phyloP scores from a whole-genome alignment of 2,797 vertebrate species.

The Menidia menidia region DNA sequence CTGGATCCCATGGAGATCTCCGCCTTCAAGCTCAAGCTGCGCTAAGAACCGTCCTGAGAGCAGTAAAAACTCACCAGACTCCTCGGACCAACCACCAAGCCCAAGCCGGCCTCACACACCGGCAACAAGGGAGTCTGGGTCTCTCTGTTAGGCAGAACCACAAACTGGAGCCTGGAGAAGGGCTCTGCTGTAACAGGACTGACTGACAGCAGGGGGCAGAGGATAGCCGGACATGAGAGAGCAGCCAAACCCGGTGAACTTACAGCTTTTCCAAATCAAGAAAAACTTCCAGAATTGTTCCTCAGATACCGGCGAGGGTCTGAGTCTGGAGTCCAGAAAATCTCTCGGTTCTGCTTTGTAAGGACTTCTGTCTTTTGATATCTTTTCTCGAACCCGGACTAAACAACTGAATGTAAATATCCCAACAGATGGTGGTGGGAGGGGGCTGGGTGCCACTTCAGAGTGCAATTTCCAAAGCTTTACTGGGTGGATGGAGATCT shows the following conservation, averaged over 20 bases:
- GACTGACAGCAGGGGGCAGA: conserved; percentile 72
- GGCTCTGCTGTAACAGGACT: conserved; percentile 60
- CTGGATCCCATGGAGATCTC: conserved; percentile 96
- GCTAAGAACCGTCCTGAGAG: conserved; percentile 76
- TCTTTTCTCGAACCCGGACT: conserved; percentile 55
- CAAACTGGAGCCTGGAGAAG: conserved; percentile 33
- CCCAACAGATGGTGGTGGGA: conserved; percentile 21
- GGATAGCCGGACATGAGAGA: conserved; percentile 42
- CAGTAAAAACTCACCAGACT: conserved; percentile 42
- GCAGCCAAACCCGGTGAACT: conserved; percentile 38
- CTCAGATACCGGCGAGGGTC: conserved; percentile 24
- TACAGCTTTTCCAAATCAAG: conserved; percentile 38
- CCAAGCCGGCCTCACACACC: conserved; percentile 24
- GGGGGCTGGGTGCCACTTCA: conserved; percentile 56
- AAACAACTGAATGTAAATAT: conserved; percentile 84
- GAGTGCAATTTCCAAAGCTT: conserved; percentile 81
- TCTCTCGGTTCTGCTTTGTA: conserved; percentile 58
- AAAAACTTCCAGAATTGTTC: conserved; percentile 30
- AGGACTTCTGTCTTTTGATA: conserved; percentile 58
- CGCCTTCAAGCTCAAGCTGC: conserved; percentile 91
- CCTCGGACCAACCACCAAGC: conserved; percentile 49
- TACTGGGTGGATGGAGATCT: conserved; percentile 58
- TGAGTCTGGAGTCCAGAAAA: conserved; percentile 43
- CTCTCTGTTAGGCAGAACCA: conserved; percentile 52
- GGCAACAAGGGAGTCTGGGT: conserved; percentile 34